Percentiles rank a stretch among this genome's conserved stretches.
Conservation (phyloP, 2,113 vertebrate species). For the Carassius gibelio region DNA sequence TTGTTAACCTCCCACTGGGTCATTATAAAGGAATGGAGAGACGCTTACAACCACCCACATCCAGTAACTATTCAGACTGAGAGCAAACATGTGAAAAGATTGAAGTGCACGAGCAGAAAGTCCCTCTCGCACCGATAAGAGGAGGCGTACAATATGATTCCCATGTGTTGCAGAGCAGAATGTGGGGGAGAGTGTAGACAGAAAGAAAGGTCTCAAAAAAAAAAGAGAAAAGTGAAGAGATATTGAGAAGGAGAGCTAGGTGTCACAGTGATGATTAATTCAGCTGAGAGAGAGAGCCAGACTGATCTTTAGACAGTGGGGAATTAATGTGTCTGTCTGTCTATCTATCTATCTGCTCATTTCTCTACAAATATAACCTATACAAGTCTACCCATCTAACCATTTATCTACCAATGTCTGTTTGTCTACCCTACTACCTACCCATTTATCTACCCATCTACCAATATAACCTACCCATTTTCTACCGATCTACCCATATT, state of each 20-base stretch:
- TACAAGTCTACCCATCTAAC: too few relatives aligned
- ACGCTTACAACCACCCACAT: constrained; percentile 56
- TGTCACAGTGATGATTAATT: constrained; percentile 2
- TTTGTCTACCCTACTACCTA: too few relatives aligned
- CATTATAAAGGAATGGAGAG: constrained; percentile 51
- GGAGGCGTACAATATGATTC: constrained; percentile 44
- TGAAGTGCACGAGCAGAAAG: constrained; percentile 42
- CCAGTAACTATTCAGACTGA: constrained; percentile 48
- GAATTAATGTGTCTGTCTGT: not conserved
- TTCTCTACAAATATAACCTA: too few relatives aligned
- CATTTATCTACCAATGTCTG: too few relatives aligned
- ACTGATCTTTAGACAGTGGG: not conserved
- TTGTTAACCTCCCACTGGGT: constrained; percentile 54
- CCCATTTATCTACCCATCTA: not conserved
- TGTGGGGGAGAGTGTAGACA: constrained; percentile 33
- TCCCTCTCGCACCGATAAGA: constrained; percentile 48
- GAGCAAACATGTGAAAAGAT: constrained; percentile 42
- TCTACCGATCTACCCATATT: too few relatives aligned
- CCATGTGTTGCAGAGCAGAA: constrained; percentile 37
- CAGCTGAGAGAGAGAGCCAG: not conserved
- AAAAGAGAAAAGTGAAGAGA: constrained; percentile 1
- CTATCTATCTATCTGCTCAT: too few relatives aligned
- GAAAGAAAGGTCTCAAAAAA: constrained; percentile 23
- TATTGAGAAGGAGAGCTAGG: constrained; percentile 4
- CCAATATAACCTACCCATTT: not conserved